phyloP scores from a whole-genome alignment of 2,888 invertebrate species.

The Trissonchulus sp. region DNA sequence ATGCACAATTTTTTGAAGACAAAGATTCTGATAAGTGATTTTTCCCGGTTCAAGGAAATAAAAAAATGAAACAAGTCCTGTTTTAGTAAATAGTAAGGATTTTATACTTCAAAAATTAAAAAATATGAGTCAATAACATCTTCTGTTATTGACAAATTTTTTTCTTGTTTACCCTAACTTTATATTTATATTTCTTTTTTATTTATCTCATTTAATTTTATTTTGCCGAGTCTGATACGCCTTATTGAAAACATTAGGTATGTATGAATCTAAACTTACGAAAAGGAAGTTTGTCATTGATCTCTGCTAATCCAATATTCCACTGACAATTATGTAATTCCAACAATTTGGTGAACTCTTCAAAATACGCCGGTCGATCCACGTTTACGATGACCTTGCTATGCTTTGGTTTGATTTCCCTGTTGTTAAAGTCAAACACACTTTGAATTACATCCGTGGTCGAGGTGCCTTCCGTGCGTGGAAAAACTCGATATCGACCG shows the following conservation, averaged over 20 bases:
- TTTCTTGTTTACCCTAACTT: neutral
- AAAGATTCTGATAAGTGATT: too few relatives aligned
- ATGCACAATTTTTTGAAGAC: too few relatives aligned
- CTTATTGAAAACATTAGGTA: neutral
- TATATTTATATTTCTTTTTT: neutral
- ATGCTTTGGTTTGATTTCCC: too few relatives aligned
- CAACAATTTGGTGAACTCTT: neutral
- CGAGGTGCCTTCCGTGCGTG: neutral
- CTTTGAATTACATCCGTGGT: slow-evolving; percentile 4
- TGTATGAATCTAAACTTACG: too few relatives aligned
- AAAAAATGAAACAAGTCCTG: too few relatives aligned
- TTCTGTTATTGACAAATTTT: too few relatives aligned
- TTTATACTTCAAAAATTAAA: too few relatives aligned
- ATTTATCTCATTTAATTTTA: neutral
- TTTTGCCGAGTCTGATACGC: neutral
- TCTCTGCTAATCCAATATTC: neutral
- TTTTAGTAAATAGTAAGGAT: too few relatives aligned
- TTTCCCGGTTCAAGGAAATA: too few relatives aligned
- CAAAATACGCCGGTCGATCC: neutral
- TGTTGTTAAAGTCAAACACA: neutral
- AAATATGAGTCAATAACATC: too few relatives aligned
- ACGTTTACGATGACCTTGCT: too few relatives aligned
- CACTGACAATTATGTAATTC: neutral
- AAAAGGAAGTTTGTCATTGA: too few relatives aligned
- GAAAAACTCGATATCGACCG: slow-evolving; percentile 12